Conservation (phyloP, 2,113 vertebrate species). For the Nerophis lumbriciformis region DNA sequence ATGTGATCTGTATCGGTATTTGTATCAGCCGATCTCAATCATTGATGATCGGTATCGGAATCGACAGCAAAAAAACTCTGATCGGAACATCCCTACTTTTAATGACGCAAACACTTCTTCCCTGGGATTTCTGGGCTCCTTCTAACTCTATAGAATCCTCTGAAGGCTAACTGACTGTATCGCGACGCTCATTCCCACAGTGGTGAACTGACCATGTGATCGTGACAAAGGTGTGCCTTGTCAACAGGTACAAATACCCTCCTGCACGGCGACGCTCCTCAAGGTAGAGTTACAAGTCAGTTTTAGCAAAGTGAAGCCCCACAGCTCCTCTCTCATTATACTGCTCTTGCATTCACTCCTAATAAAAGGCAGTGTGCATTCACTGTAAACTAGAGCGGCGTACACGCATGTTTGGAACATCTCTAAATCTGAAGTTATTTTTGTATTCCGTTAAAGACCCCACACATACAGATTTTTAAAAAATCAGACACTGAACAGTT, state of each 20-base stretch:
- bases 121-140: not conserved
- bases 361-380: not conserved
- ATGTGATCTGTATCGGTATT: too few relatives aligned
- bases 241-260: slow-evolving; percentile 34
- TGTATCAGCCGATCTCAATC: too few relatives aligned
- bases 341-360: not conserved
- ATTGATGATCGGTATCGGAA: too few relatives aligned
- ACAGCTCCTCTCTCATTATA: not conserved
- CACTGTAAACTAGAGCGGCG: too few relatives aligned
- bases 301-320: slow-evolving; percentile 30
- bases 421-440: too few relatives aligned
- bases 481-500: too few relatives aligned
- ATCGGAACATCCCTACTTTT: too few relatives aligned
- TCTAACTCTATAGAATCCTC: not conserved
- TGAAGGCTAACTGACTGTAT: not conserved
- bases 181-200: slow-evolving; percentile 24
- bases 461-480: too few relatives aligned
- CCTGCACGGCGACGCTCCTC: slow-evolving; percentile 13
- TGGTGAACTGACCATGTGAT: slow-evolving; percentile 33
- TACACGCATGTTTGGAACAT: too few relatives aligned
- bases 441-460: too few relatives aligned
- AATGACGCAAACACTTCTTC: too few relatives aligned
- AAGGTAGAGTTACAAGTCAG: slow-evolving; percentile 32
- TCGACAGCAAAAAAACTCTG: too few relatives aligned
- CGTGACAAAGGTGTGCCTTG: slow-evolving; percentile 34